phyloP scores from a whole-genome alignment of 2,113 vertebrate genomes.

The Saccopteryx leptura region DNA sequence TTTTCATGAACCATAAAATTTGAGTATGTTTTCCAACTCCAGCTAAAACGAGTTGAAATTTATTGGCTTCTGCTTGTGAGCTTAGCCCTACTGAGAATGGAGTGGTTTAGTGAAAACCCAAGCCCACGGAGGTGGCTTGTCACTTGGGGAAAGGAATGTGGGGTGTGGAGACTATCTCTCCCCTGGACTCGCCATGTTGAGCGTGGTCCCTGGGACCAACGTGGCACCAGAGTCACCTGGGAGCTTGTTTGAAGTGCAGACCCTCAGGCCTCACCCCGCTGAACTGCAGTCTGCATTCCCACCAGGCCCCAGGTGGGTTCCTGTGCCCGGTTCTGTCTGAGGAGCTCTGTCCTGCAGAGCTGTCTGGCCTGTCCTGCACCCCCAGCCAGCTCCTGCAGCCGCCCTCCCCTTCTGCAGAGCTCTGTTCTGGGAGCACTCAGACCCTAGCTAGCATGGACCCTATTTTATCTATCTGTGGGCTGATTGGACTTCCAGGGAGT shows the following conservation, averaged over 20 bases:
- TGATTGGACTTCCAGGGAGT: not conserved
- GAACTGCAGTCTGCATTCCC: not conserved
- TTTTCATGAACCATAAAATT: constrained; percentile 21
- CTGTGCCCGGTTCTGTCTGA: not conserved
- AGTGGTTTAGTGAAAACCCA: not conserved
- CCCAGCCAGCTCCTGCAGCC: too few relatives aligned
- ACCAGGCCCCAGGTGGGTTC: not conserved
- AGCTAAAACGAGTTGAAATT: not conserved
- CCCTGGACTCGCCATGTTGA: too few relatives aligned
- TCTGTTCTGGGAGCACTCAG: not conserved
- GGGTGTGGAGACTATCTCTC: too few relatives aligned
- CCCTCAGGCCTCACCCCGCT: not conserved
- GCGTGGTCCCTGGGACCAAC: not conserved
- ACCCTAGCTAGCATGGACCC: not conserved
- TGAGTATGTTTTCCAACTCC: not conserved
- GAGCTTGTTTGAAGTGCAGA: not conserved
- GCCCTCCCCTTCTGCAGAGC: not conserved
- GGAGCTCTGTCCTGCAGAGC: not conserved
- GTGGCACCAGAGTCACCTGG: rapidly evolving
- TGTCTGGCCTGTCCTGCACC: not conserved
- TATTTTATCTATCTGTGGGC: not conserved
- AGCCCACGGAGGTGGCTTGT: not conserved
- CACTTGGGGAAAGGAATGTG: not conserved
- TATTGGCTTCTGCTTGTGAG: not conserved
- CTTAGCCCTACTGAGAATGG: not conserved